Evolutionary conservation across 2,797 vertebrate species (phyloP), one percentile per base, ranked within the genome.

Genomic region (Arnoldichthys spilopterus): DNA sequence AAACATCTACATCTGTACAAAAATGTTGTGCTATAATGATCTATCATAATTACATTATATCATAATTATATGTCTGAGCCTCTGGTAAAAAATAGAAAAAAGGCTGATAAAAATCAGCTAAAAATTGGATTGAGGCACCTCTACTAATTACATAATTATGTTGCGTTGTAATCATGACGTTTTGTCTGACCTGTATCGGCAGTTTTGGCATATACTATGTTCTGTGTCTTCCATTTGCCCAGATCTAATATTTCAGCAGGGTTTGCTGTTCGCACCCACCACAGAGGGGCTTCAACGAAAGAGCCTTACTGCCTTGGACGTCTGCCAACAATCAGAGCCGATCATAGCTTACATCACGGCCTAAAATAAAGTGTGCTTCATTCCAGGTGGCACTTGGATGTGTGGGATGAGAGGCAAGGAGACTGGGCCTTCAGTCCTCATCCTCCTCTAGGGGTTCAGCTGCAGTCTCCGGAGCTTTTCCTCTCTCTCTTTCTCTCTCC

Each of bases 401-500:
- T 63, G 47, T 18, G 58, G 62, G 70, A 79, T 76, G 37, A 72
- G 62, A 66, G 32, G 62, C 61, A 64, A 26, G 56, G 9, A 43
- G 53, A 40, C 51, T 30, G 37, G 47, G 47, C 28, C 37, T 61
- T 26, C 74, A 61, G 74, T 67, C 68, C 68, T 56, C 51, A 56
- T 24, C 43, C 64, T 26, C 66, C 53, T 49, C 64, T 61, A 34
- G 74, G 47, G 72, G 70, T 51, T 80, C 56, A 72, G 61, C 54
- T 18, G 16, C 20, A 9, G 45, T 61, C 72, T 72, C 49, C 34
- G 34, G 40, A 40, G 34, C n/a, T 37, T 67, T 28, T 59, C 5
- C 24, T 59, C 62, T 76, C 40, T 34, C 22, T 37, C 63, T 56
- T n/a, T 56, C 54, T 74, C 43, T 89, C 88, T 85, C 87, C 88